Evolutionary conservation across 64 coral and sea anemone species (phyloP).

Genomic region (Acropora yongei): DNA sequence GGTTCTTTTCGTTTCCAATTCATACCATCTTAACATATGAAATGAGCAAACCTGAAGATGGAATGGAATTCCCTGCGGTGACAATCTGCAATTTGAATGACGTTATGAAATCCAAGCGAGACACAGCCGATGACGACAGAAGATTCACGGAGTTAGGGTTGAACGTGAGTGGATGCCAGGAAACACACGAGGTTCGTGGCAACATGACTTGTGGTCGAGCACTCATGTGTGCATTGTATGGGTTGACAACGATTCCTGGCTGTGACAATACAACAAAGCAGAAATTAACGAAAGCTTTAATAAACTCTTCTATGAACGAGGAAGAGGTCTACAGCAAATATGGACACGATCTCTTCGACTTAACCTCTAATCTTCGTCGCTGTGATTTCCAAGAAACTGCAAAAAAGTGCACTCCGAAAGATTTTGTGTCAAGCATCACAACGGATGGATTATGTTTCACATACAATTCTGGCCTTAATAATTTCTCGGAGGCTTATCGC

Average conservation of each 20-base stretch:
- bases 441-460: constrained; percentile 5
- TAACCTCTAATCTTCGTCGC: not conserved
- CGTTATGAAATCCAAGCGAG: constrained; percentile 38
- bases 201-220: constrained; percentile 71
- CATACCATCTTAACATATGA: constrained; percentile 2
- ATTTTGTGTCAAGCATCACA: constrained; percentile 43
- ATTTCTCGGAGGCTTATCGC: not conserved
- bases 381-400: not conserved
- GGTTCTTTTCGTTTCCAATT: not conserved
- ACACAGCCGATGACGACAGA: constrained; percentile 25
- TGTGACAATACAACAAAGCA: not conserved
- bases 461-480: constrained; percentile 19
- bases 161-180: constrained; percentile 37
- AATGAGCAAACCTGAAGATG: not conserved
- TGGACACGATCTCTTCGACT: constrained; percentile 31
- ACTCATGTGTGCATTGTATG: constrained; percentile 22
- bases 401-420: not conserved
- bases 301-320: not conserved
- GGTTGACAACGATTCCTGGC: not conserved
- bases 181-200: constrained; percentile 18
- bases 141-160: constrained; percentile 40
- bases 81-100: constrained; percentile 53
- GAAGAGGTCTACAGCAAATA: constrained; percentile 24
- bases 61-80: constrained; percentile 19
- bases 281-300: constrained; percentile 3